Percentiles rank a stretch among this genome's conserved stretches.
Conservation (phyloP, 2,113 vertebrate species). For the Numenius arquata region DNA sequence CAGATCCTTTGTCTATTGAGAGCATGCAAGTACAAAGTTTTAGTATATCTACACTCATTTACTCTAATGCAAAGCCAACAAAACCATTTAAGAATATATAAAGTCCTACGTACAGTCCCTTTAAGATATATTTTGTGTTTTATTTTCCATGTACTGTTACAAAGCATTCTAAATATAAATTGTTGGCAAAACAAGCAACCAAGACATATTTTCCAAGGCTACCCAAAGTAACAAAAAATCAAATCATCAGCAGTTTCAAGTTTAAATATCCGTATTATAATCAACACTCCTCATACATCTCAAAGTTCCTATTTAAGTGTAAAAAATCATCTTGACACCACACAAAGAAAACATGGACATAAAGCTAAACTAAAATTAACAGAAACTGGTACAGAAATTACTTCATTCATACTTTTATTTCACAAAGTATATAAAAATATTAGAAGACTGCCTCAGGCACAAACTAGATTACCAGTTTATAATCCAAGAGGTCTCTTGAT, state of each 20-base stretch:
- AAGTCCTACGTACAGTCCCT: neutral
- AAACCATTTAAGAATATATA: neutral
- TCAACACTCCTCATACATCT: neutral
- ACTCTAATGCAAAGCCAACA: neutral
- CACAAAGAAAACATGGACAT: neutral
- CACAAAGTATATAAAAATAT: neutral
- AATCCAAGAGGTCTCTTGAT: neutral
- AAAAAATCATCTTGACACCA: neutral
- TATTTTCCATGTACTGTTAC: neutral
- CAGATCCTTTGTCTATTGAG: constrained; percentile 12
- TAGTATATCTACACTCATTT: neutral
- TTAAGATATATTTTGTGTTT: neutral
- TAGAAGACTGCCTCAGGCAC: neutral
- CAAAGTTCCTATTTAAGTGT: neutral
- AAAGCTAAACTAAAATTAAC: neutral
- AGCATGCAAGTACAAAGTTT: neutral
- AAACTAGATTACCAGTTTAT: constrained; percentile 25
- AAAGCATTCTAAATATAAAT: neutral
- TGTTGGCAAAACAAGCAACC: neutral
- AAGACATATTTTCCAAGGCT: neutral
- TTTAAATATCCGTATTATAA: neutral
- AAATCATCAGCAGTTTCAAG: neutral
- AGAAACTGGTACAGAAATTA: neutral
- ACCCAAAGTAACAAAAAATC: neutral
- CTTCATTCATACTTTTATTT: constrained; percentile 7